phyloP scores from a whole-genome alignment of 2,113 vertebrate genomes.

The Chamaetylas fuelleborni region DNA sequence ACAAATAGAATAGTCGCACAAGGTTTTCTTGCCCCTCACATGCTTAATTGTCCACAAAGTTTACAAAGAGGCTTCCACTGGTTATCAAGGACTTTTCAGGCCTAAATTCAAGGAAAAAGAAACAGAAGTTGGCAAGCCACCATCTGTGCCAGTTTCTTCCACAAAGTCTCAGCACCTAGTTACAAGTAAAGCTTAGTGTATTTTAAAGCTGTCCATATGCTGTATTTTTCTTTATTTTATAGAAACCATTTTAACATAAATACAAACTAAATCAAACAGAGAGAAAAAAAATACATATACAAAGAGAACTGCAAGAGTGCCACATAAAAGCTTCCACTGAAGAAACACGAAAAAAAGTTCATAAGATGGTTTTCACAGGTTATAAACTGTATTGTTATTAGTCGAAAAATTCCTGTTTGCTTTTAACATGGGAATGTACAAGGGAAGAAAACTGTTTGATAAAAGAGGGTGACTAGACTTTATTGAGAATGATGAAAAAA shows the following conservation, averaged over 20 bases:
- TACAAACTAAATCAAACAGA: background rate
- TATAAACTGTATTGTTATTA: background rate
- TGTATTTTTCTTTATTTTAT: background rate
- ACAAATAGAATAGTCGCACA: background rate
- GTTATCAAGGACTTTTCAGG: background rate
- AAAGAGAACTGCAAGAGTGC: background rate
- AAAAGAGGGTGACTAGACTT: background rate
- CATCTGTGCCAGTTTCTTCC: background rate
- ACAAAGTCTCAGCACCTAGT: background rate
- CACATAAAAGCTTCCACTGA: background rate
- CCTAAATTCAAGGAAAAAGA: background rate
- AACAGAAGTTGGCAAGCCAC: background rate
- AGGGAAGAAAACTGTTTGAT: background rate
- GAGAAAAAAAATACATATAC: background rate
- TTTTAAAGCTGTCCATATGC: background rate
- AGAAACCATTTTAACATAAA: background rate
- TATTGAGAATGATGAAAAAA: background rate
- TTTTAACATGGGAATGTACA: background rate
- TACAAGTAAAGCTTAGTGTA: background rate
- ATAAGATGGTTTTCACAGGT: background rate
- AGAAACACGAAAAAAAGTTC: background rate
- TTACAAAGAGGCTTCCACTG: background rate
- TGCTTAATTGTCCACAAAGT: background rate
- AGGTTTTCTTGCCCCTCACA: fast-evolving
- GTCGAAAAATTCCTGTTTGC: background rate